Conservation (phyloP, 2,888 invertebrate species). For the Dromius quadrimaculatus region DNA sequence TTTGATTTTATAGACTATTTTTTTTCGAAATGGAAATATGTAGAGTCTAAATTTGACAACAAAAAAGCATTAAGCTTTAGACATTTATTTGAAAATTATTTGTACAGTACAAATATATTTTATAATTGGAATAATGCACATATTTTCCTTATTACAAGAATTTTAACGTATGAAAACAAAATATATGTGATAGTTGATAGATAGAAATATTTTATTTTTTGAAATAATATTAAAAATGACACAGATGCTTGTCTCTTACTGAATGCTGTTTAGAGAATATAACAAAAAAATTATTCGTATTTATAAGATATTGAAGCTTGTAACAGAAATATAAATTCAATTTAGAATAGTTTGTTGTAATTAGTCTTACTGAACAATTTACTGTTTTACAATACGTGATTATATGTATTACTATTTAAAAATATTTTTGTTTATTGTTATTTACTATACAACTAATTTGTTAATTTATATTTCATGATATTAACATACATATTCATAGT, state of each 20-base stretch:
- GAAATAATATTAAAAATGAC: not conserved
- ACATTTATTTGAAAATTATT: not conserved
- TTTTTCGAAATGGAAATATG: not conserved
- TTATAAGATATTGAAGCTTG: constrained; percentile 7
- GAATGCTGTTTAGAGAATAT: constrained; percentile 4
- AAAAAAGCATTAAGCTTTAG: not conserved
- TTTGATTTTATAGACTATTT: not conserved
- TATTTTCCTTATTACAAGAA: not conserved
- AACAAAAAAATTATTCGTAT: not conserved
- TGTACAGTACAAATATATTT: not conserved
- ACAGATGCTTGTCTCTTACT: constrained; percentile 18
- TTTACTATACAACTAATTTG: constrained; percentile 35
- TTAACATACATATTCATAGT: constrained; percentile 35
- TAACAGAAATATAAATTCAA: constrained; percentile 12
- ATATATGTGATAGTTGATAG: constrained; percentile 26
- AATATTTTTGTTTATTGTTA: constrained; percentile 40
- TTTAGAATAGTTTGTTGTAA: constrained; percentile 29
- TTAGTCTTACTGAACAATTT: constrained; percentile 20
- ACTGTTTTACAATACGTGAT: constrained; percentile 32
- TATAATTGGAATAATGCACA: not conserved
- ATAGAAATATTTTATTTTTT: constrained; percentile 13
- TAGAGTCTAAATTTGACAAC: not conserved
- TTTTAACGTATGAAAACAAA: constrained; percentile 12
- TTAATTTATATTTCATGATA: constrained; percentile 45
- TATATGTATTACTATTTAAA: constrained; percentile 46